Conservation (phyloP, 2,113 vertebrate genomes). For the Leptobrachium leishanense region DNA sequence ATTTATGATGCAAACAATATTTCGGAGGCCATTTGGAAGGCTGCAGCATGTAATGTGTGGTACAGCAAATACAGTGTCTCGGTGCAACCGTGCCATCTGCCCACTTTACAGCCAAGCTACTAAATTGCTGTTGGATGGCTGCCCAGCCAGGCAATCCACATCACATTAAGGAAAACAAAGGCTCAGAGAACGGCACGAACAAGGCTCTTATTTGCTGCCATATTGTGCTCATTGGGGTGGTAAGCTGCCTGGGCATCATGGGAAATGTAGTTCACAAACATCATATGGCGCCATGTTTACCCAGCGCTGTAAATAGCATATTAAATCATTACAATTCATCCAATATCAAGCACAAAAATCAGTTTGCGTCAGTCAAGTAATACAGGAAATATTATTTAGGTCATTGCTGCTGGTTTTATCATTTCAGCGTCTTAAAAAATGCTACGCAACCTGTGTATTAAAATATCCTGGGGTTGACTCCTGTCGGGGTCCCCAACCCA, state of each 20-base stretch:
- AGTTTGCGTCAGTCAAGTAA: no score
- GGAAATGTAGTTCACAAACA: no score
- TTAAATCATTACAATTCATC: no score
- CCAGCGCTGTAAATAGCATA: no score
- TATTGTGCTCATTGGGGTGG: background rate
- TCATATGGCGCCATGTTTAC: no score
- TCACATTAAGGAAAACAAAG: background rate
- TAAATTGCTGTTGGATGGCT: slow-evolving; percentile 13
- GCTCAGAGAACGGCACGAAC: background rate
- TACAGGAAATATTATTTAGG: no score
- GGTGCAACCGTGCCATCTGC: slow-evolving; percentile 17
- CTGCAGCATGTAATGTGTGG: slow-evolving; percentile 5
- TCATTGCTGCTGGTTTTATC: no score
- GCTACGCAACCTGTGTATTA: no score
- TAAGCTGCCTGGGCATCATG: background rate
- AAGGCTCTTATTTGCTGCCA: slow-evolving; percentile 17
- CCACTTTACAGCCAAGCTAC: slow-evolving; percentile 17
- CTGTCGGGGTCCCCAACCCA: no score
- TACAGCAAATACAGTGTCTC: slow-evolving; percentile 1
- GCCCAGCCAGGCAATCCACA: slow-evolving; percentile 3
- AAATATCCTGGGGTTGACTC: no score
- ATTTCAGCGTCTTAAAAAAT: no score
- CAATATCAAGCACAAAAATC: no score
- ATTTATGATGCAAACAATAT: background rate
- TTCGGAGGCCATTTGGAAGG: slow-evolving; percentile 31